Evolutionary conservation across 1,140 invertebrate species (phyloP), one percentile per base, ranked within the genome.

Genomic region (Cyclina sinensis): DNA sequence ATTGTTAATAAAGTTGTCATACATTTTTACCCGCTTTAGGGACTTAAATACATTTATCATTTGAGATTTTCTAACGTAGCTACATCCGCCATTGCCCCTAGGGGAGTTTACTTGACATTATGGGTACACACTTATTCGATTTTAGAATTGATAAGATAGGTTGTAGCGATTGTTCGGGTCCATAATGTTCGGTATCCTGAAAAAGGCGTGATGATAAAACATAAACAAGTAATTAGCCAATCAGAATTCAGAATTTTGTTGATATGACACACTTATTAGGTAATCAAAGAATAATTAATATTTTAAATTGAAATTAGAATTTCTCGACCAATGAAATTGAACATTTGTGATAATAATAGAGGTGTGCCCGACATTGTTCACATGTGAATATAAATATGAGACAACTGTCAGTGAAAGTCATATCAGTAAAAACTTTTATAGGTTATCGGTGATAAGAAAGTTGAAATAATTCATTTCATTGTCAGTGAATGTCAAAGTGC

Each of bases 1-100:
- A 84, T 73, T 32, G 27, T 70, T 73, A 84, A 74, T 84, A 84
- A 84, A 84, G 82, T 84, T 84, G 82, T 84, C 82, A 84, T 27
- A 39, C 30, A 84, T 27, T 27, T 4, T 70, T 35, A 21, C 37
- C n/a, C 57, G 80, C 80, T 82, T 62, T 46, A 73, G 65, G 65
- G 82, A 84, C 48, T 46, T 27, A 21, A 48, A 54, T 27, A 73
- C 62, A 73, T 84, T 84, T 70, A 73, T 84, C 82, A 70, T 30
- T 14, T 51, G 27, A 57, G 30, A 48, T 51, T 57, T 78, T 78
- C 39, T 48, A 39, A 73, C 74, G 65, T 84, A 35, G 14, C n/a
- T 48, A 84, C 82, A 84, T 84, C 82, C 82, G 37, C 27, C 12
- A n/a, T 70, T 12, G 24, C 68, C 82, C 65, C 35, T n/a, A 74